phyloP scores from a whole-genome alignment of 2,797 vertebrate genomes.

The Tenualosa ilisha region DNA sequence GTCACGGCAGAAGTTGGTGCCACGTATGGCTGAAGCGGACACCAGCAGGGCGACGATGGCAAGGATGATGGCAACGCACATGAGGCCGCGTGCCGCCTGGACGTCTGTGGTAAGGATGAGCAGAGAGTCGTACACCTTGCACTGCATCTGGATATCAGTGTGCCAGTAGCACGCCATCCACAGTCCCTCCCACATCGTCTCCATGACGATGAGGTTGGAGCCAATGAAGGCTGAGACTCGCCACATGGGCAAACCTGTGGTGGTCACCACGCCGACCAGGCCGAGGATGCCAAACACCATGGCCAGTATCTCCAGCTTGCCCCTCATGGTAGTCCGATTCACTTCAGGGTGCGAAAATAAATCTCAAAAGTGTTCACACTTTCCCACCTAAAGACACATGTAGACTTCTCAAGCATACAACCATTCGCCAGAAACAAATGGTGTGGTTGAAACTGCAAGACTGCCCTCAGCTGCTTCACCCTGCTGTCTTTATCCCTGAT shows the following conservation, averaged over 20 bases:
- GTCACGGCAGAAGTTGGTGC: constrained; percentile 45
- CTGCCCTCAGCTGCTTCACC: neutral
- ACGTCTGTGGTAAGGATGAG: constrained; percentile 40
- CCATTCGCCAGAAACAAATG: neutral
- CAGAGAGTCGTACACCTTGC: constrained; percentile 67
- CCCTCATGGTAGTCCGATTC: constrained; percentile 58
- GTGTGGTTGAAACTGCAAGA: neutral
- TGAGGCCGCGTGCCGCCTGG: constrained; percentile 41
- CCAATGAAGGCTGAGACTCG: constrained; percentile 40
- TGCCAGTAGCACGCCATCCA: constrained; percentile 40
- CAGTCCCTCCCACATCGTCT: constrained; percentile 39
- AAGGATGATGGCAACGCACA: constrained; percentile 19
- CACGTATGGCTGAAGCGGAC: constrained; percentile 64
- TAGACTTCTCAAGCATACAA: neutral
- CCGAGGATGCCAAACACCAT: constrained; percentile 37
- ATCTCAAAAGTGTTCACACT: neutral
- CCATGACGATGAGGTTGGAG: constrained; percentile 40
- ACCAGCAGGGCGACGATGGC: constrained; percentile 48
- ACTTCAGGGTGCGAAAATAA: neutral
- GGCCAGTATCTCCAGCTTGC: constrained; percentile 61
- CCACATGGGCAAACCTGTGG: constrained; percentile 40
- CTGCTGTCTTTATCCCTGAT: neutral
- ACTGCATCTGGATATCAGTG: constrained; percentile 68
- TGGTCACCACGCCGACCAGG: constrained; percentile 20
- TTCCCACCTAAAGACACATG: neutral